Base-by-base conservation (phyloP, 2,113 vertebrate species). In the Mormyrus lacerda region DNA sequence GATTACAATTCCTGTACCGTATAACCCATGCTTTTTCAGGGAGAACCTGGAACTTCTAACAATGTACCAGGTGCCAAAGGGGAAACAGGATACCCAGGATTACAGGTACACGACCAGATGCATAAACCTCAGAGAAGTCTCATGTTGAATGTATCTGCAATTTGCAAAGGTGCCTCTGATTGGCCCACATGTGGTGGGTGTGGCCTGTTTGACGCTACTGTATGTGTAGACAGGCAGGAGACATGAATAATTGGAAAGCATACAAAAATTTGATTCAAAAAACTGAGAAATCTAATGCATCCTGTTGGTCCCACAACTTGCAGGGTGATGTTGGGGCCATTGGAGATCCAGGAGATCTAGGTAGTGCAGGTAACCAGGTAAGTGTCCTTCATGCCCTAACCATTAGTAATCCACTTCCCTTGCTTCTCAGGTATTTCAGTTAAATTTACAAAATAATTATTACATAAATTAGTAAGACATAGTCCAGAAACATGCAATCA, bases 41-140 rank as follows among this genome's bases (percentile, higher is more conserved):
- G 97, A 1, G 91, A 95, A 89, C 87, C 96, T 39, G 97, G 97
- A 1, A 17, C 13, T 24, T 93, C 94, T 83, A 96, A 92, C 93
- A 93, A 86, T 3, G 1, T 61, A 9, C 87, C 24, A 27, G 97
- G 97, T 89, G 88, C 93, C 47, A 96, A 95, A 89, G 97, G 97
- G 91, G 94, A 95, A 8, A 90, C 90, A 1, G 97, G 98, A 88
- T 95, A 93, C 44, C 8, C 11, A 58, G 97, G 97, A 7, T 0
- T 8, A 27, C 95, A 94, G 95, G 97, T 98, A 90, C 91, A 92
- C 89, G 45, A 48, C 35, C 48, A 9, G 21, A 31, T 15, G 27
- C 48, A 5, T 31, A 51, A 31, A 53, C 10, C 13, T 50, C 85
- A 51, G 11, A 19, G 31, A 76, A 35, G 13, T 17, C 31, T 76